phyloP scores from a whole-genome alignment of 1,140 invertebrate species.

The Euborellia annulipes region DNA sequence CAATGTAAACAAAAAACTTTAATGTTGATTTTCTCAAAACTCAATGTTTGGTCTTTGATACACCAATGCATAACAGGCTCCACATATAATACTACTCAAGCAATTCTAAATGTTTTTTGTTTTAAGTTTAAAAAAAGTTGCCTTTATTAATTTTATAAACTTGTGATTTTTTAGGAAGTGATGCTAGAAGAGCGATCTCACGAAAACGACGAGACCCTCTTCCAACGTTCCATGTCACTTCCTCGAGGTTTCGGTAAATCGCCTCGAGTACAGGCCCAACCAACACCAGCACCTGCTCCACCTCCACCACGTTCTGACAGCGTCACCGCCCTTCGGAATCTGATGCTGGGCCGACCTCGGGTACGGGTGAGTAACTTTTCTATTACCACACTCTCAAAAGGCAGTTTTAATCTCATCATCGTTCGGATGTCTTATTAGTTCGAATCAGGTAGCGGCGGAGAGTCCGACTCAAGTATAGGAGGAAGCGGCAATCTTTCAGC shows the following conservation, averaged over 20 bases:
- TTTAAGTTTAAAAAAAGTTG: too few species aligned
- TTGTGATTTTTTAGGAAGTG: too few species aligned
- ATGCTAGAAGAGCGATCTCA: not conserved
- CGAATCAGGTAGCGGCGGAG: conserved; percentile 1
- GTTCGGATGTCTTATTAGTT: too few species aligned
- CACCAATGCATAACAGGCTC: too few species aligned
- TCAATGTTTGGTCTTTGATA: too few species aligned
- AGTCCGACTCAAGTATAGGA: conserved; percentile 2
- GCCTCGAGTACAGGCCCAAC: conserved; percentile 6
- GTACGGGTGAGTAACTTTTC: conserved; percentile 23
- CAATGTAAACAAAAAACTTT: too few species aligned
- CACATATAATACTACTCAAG: too few species aligned
- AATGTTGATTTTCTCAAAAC: too few species aligned
- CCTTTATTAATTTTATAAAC: too few species aligned
- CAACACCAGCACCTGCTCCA: conserved; percentile 14
- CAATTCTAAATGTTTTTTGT: too few species aligned
- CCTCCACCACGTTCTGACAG: conserved; percentile 29
- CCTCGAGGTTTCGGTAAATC: conserved; percentile 29
- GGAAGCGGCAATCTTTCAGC: conserved; percentile 17
- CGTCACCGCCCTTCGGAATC: conserved; percentile 27
- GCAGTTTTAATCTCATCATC: not conserved
- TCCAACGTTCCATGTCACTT: conserved; percentile 26
- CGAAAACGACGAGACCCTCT: conserved; percentile 15
- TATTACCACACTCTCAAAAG: not conserved
- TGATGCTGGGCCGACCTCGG: conserved; percentile 26